These are phyloP conservation scores for Psittacula derbiana DNA, from an alignment of 2,797 vertebrate species.

Conservation along the genomic window DNA sequence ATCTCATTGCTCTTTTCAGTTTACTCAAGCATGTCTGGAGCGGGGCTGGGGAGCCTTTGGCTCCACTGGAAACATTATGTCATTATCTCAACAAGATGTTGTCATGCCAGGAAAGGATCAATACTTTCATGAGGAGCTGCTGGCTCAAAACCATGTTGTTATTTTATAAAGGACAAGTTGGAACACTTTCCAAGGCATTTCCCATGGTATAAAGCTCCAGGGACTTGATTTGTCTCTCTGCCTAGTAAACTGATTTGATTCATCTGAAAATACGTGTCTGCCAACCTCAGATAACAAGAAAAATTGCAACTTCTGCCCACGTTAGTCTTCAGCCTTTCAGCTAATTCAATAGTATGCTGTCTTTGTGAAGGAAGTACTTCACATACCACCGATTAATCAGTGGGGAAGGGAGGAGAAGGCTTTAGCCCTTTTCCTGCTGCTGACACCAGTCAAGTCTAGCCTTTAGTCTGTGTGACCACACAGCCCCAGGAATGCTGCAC, in stretches of 20 bases:
- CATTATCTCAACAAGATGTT: neutral
- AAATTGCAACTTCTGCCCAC: neutral
- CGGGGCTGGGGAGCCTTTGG: neutral
- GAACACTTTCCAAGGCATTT: constrained; percentile 21
- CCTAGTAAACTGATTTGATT: constrained; percentile 11
- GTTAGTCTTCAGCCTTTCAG: neutral
- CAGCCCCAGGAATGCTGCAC: fast-evolving
- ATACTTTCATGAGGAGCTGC: constrained; percentile 14
- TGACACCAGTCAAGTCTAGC: neutral
- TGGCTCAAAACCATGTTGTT: neutral
- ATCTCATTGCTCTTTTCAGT: neutral
- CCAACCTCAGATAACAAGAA: constrained; percentile 13
- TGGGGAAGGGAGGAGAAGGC: neutral
- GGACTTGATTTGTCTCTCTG: constrained; percentile 10
- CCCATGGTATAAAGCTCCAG: neutral
- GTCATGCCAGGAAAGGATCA: constrained; percentile 28
- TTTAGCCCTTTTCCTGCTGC: neutral
- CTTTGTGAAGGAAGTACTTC: neutral
- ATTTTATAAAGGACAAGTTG: constrained; percentile 10
- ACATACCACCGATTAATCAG: neutral
- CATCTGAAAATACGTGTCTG: neutral
- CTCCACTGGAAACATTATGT: neutral
- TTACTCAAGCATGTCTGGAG: neutral
- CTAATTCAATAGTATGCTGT: neutral
- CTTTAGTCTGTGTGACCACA: fast-evolving